These are phyloP conservation scores for Papilio polytes DNA, from an alignment of 1,140 invertebrate species.

Conservation along the genomic window DNA sequence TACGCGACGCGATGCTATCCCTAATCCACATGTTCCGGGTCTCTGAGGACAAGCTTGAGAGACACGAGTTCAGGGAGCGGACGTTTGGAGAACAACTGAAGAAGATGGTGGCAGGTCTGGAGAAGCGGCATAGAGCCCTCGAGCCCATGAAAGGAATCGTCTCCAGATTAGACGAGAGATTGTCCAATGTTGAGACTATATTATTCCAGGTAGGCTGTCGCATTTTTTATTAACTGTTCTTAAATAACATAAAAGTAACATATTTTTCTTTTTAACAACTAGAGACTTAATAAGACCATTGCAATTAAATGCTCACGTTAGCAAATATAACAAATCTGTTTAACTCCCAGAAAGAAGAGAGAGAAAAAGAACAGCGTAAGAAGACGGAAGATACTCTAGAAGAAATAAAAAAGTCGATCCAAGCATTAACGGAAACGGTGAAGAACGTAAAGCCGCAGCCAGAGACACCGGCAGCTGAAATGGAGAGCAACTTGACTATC, in stretches of 20 bases:
- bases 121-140: slow-evolving; percentile 88
- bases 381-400: slow-evolving; percentile 88
- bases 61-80: slow-evolving; percentile 92
- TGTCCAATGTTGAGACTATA: slow-evolving; percentile 88
- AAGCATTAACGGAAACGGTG: slow-evolving; percentile 75
- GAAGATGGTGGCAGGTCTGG: slow-evolving; percentile 88
- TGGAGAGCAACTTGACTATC: slow-evolving; percentile 84
- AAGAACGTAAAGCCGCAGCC: slow-evolving; percentile 63
- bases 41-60: slow-evolving; percentile 92
- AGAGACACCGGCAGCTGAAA: slow-evolving; percentile 61
- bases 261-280: background rate
- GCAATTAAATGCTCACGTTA: background rate
- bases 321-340: background rate
- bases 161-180: slow-evolving; percentile 87
- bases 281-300: background rate
- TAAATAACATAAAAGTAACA: no score
- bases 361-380: slow-evolving; percentile 87
- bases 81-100: slow-evolving; percentile 91
- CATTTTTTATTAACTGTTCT: background rate
- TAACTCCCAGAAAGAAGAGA: slow-evolving; percentile 85
- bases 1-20: slow-evolving; percentile 91
- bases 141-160: slow-evolving; percentile 88
- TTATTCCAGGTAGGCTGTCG: slow-evolving; percentile 82
- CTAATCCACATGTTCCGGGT: slow-evolving; percentile 92
- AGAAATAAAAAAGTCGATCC: slow-evolving; percentile 86